Conservation (phyloP, 1,140 invertebrate species). For the Polypedilum vanderplanki region DNA sequence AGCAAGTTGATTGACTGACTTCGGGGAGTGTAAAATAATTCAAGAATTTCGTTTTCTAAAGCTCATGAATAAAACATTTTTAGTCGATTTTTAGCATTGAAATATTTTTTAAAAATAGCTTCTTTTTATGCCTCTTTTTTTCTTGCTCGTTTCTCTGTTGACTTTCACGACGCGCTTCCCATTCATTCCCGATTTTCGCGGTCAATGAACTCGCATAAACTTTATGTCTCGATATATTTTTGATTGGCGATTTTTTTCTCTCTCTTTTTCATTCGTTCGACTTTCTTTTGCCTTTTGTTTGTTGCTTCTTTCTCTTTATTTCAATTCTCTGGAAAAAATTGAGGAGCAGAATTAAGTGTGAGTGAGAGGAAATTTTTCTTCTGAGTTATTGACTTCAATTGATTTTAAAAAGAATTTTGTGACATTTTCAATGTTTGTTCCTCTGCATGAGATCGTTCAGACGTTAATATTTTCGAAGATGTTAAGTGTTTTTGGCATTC, state of each 20-base stretch:
- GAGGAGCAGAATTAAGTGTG: no score
- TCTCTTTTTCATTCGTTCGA: conserved; percentile 10
- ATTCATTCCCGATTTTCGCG: not conserved
- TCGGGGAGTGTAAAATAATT: not conserved
- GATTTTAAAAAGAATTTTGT: no score
- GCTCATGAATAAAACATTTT: conserved; percentile 6
- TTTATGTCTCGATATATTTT: not conserved
- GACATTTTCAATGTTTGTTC: not conserved
- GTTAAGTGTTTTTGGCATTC: no score
- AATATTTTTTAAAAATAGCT: conserved; percentile 24
- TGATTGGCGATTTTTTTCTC: conserved; percentile 21
- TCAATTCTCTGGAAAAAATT: no score
- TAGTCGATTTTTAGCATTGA: conserved; percentile 12
- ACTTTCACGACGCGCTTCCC: not conserved
- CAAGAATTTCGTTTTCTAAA: conserved; percentile 28
- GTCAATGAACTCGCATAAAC: conserved; percentile 24
- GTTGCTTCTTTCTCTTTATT: no score
- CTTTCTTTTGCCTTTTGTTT: not conserved
- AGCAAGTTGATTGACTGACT: not conserved
- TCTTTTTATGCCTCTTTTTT: not conserved
- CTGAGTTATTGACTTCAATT: no score
- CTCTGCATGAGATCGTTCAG: no score
- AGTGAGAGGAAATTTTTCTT: no score
- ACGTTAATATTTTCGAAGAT: no score
- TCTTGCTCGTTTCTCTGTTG: not conserved